These are phyloP conservation scores for Lepilemur septentrionalis DNA, from an alignment of 2,797 vertebrate genomes.

Conservation along the genomic window DNA sequence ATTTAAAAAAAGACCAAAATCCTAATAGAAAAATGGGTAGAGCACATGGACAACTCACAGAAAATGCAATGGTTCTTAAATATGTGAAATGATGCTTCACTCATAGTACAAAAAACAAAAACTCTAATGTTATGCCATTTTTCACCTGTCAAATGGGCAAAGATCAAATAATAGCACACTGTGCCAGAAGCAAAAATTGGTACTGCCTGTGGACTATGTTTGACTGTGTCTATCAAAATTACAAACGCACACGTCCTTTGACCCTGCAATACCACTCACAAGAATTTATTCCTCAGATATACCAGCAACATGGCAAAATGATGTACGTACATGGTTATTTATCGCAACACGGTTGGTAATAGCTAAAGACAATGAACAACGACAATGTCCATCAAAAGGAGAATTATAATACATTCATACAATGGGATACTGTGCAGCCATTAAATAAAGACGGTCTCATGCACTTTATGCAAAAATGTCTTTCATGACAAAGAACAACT, in stretches of 20 bases:
- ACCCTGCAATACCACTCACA: neutral
- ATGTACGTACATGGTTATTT: neutral
- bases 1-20: neutral
- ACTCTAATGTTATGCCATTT: neutral
- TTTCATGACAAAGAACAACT: neutral
- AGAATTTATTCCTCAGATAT: neutral
- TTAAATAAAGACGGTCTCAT: neutral
- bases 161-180: neutral
- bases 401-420: neutral
- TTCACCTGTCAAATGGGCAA: neutral
- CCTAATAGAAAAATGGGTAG: neutral
- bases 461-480: neutral
- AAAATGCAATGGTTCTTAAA: neutral
- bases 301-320: neutral
- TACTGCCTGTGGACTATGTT: too few relatives aligned
- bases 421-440: neutral
- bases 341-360: neutral
- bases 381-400: neutral
- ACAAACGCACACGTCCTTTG: neutral
- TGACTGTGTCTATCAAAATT: neutral
- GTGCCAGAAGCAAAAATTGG: neutral
- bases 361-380: neutral
- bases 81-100: neutral
- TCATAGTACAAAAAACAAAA: neutral
- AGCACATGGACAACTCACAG: neutral